Evolutionary conservation across 2,888 invertebrate genomes (phyloP).

Genomic region (Mythimna albipuncta): DNA sequence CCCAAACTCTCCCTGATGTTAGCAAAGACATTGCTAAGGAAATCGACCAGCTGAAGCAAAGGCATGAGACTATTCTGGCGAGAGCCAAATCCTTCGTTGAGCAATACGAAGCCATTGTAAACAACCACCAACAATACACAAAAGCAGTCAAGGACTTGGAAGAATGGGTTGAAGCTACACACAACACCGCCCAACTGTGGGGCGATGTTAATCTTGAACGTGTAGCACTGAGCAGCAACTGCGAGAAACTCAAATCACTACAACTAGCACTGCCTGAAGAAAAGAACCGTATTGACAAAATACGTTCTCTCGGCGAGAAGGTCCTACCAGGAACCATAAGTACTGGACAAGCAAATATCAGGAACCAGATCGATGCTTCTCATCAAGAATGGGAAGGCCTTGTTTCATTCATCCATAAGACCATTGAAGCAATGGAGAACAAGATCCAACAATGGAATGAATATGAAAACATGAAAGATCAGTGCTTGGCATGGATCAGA

Average conservation of each 20-base stretch:
- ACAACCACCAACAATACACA: conserved; percentile 96
- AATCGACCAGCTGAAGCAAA: conserved; percentile 92
- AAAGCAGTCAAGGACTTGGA: conserved; percentile 96
- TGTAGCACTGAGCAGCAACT: conserved; percentile 95
- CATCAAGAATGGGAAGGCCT: conserved; percentile 97
- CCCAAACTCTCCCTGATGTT: conserved; percentile 94
- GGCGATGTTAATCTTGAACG: conserved; percentile 96
- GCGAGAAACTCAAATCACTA: conserved; percentile 95
- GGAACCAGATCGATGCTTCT: conserved; percentile 96
- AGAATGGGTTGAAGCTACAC: conserved; percentile 96
- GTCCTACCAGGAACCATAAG: conserved; percentile 97
- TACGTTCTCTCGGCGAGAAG: conserved; percentile 96
- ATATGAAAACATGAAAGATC: conserved; percentile 96
- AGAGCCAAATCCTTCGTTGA: conserved; percentile 95
- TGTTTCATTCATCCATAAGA: conserved; percentile 93
- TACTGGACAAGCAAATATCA: conserved; percentile 95
- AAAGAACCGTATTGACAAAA: conserved; percentile 95
- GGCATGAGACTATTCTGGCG: conserved; percentile 93
- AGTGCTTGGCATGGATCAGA: conserved; percentile 96
- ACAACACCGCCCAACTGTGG: conserved; percentile 95
- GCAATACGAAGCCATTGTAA: conserved; percentile 96
- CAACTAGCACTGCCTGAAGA: conserved; percentile 96
- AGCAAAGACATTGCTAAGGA: conserved; percentile 94
- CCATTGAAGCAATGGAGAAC: conserved; percentile 94
- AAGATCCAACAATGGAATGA: conserved; percentile 98